These are phyloP conservation scores for Drosophila falleni DNA, from an alignment of 2,888 invertebrate genomes.

Conservation along the genomic window DNA sequence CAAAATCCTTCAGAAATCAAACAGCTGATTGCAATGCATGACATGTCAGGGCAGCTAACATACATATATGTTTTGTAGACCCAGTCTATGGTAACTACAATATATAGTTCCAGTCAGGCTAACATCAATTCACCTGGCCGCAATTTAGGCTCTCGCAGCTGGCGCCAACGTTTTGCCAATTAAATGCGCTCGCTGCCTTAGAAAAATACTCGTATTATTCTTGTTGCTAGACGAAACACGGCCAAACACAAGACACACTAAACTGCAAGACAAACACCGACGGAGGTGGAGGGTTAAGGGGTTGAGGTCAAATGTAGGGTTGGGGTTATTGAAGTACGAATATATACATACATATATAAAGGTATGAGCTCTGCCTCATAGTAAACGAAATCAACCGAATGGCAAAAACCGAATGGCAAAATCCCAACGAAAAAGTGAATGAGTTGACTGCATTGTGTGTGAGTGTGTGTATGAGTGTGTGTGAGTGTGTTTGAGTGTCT, in stretches of 20 bases:
- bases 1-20: slow-evolving; percentile 79
- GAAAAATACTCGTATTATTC: slow-evolving; percentile 31
- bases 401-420: slow-evolving; percentile 54
- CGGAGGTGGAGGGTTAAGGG: not conserved
- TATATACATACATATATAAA: not conserved
- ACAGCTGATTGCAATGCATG: slow-evolving; percentile 71
- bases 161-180: slow-evolving; percentile 71
- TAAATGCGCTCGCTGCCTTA: slow-evolving; percentile 57
- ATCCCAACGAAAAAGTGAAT: slow-evolving; percentile 60
- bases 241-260: slow-evolving; percentile 30
- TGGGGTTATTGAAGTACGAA: slow-evolving; percentile 19
- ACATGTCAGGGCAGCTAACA: slow-evolving; percentile 55
- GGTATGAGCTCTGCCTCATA: slow-evolving; percentile 30
- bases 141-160: slow-evolving; percentile 59
- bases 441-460: slow-evolving; percentile 47
- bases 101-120: not conserved
- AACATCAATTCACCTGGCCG: slow-evolving; percentile 47
- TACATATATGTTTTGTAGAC: too few relatives aligned
- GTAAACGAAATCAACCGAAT: slow-evolving; percentile 72
- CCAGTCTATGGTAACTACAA: slow-evolving; percentile 3
- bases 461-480: slow-evolving; percentile 12
- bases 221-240: slow-evolving; percentile 29
- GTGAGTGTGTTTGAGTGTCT: slow-evolving; percentile 21
- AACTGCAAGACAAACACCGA: not conserved
- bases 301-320: slow-evolving; percentile 26